Evolutionary conservation across 2,888 invertebrate species (phyloP).

Genomic region (Eucriotettix oculatus): DNA sequence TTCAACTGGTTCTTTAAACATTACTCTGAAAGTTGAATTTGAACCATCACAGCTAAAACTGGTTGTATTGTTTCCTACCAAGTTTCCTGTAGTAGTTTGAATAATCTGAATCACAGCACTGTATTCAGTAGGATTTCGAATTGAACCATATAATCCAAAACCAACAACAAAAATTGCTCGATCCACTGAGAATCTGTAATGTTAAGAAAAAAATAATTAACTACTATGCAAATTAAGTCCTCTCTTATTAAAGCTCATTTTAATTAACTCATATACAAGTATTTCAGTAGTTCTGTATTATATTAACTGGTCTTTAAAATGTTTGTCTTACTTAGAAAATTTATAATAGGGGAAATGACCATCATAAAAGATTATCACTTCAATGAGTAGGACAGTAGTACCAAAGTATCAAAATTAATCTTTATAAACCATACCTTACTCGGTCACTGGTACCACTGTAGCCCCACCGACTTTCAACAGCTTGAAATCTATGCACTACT

Average conservation of each 20-base stretch:
- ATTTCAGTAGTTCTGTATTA: too few relatives aligned
- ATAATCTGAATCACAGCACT: constrained; percentile 60
- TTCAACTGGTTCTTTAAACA: constrained; percentile 74
- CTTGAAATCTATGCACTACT: constrained; percentile 54
- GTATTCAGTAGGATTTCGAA: constrained; percentile 62
- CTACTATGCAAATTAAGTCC: not conserved
- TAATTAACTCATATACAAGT: too few relatives aligned
- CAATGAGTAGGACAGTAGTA: not conserved
- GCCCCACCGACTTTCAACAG: constrained; percentile 67
- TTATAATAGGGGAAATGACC: not conserved
- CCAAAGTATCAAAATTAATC: not conserved
- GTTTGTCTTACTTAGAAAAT: not conserved
- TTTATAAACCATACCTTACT: constrained; percentile 34
- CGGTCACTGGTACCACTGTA: constrained; percentile 69
- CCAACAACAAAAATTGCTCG: constrained; percentile 67
- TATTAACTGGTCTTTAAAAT: too few relatives aligned
- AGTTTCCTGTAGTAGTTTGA: constrained; percentile 55
- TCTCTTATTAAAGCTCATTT: too few relatives aligned
- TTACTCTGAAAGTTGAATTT: constrained; percentile 56
- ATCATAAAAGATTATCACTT: not conserved
- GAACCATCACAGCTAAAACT: constrained; percentile 65
- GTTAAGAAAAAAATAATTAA: not conserved
- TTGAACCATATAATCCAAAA: constrained; percentile 70
- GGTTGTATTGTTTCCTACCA: constrained; percentile 56
- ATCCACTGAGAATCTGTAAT: constrained; percentile 56